These are phyloP conservation scores for Synergus gifuensis DNA, from an alignment of 2,888 invertebrate species.

Conservation along the genomic window DNA sequence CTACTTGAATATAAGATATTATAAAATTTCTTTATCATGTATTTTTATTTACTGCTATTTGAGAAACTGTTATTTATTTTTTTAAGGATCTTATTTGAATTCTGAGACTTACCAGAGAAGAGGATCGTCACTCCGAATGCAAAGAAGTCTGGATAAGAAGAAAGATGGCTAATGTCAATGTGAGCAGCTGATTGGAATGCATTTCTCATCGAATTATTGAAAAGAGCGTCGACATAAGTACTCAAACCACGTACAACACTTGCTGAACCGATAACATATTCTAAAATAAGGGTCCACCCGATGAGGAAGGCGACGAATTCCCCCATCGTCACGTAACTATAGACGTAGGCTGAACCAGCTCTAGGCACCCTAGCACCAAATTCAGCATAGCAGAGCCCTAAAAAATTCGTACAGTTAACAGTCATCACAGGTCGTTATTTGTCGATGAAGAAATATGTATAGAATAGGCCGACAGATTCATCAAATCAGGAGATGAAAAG, in stretches of 20 bases:
- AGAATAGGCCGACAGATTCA: too few species aligned
- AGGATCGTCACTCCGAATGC: constrained; percentile 85
- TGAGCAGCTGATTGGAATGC: constrained; percentile 83
- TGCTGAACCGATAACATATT: constrained; percentile 92
- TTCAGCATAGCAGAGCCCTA: constrained; percentile 94
- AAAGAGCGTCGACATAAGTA: constrained; percentile 86
- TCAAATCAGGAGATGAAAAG: too few species aligned
- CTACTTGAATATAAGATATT: too few species aligned
- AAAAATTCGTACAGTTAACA: background rate
- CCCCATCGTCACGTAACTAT: constrained; percentile 95
- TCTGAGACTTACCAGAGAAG: constrained; percentile 81
- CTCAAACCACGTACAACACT: constrained; percentile 91
- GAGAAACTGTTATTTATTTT: background rate
- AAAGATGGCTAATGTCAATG: constrained; percentile 83
- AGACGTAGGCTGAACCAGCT: constrained; percentile 95
- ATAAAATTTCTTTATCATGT: too few species aligned
- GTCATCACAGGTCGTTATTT: too few species aligned
- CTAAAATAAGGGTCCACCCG: constrained; percentile 95
- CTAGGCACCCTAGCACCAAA: constrained; percentile 93
- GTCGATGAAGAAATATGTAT: too few species aligned
- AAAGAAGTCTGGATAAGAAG: constrained; percentile 87
- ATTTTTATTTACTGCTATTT: background rate
- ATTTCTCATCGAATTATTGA: constrained; percentile 83
- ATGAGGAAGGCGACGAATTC: constrained; percentile 95
- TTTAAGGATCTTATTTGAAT: background rate